A percentile compares a stretch with the other conserved stretches of the same genome.
phyloP scores from a whole-genome alignment of 2,888 invertebrate genomes.

The Chaitophorus viminalis region DNA sequence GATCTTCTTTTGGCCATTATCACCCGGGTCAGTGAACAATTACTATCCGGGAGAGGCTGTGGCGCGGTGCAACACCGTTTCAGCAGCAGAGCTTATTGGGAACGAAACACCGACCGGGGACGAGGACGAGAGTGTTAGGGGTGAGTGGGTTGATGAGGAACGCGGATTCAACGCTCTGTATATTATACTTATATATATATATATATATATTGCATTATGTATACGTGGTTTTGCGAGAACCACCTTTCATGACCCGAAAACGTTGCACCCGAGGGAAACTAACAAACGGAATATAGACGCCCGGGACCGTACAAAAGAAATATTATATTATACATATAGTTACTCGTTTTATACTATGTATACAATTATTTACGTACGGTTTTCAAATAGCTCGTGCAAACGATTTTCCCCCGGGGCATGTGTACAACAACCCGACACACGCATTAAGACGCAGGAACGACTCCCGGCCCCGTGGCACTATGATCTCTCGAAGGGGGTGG shows the following conservation, averaged over 20 bases:
- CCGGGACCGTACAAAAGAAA: neutral
- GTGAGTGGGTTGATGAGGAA: no score
- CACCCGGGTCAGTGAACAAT: slow-evolving; percentile 45
- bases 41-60: slow-evolving; percentile 14
- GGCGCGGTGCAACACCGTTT: neutral
- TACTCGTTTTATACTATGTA: no score
- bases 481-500: no score
- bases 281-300: neutral
- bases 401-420: no score
- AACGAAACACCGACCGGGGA: neutral
- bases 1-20: slow-evolving; percentile 49
- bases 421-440: no score
- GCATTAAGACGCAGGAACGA: no score
- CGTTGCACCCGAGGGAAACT: neutral
- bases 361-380: no score
- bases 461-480: no score
- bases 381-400: no score
- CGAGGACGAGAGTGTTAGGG: neutral
- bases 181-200: neutral
- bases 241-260: neutral
- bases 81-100: neutral
- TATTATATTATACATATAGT: no score
- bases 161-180: neutral
- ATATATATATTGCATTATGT: neutral
- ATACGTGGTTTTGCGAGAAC: neutral